phyloP scores from a whole-genome alignment of 2,113 vertebrate species.

The Charadrius vociferus region DNA sequence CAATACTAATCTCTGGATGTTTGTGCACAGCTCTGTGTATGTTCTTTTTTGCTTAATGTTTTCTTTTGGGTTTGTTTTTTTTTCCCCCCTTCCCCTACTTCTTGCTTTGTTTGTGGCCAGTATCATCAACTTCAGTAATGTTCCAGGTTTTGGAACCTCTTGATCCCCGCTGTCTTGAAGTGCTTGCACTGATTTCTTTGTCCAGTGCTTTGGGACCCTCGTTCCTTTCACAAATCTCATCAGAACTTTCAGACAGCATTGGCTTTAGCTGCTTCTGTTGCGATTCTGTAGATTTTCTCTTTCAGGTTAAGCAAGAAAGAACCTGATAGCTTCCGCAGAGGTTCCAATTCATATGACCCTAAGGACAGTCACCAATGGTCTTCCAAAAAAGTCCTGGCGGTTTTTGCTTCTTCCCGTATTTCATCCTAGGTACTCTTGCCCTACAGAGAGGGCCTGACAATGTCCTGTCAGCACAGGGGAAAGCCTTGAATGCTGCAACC shows the following conservation, averaged over 20 bases:
- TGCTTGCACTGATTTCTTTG: not conserved
- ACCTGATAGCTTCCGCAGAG: not conserved
- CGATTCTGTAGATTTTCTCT: not conserved
- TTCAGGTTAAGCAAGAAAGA: not conserved
- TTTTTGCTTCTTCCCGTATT: not conserved
- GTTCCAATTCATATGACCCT: not conserved
- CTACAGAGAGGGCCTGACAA: not conserved
- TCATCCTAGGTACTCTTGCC: not conserved
- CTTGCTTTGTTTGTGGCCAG: not conserved
- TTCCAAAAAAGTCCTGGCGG: not conserved
- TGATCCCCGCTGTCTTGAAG: not conserved
- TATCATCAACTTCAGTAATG: not conserved
- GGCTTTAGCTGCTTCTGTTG: not conserved
- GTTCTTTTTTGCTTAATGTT: not conserved
- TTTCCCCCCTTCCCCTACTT: no score
- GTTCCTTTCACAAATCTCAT: not conserved
- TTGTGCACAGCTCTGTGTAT: not conserved
- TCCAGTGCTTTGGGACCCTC: not conserved
- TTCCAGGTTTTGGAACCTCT: not conserved
- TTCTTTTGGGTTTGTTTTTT: no score
- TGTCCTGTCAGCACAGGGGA: not conserved
- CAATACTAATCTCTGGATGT: accelerated
- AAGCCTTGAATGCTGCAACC: not conserved
- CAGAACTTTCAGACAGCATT: not conserved
- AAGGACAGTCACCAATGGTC: not conserved